Conservation (phyloP, 2,797 vertebrate species). For the Gila robusta region DNA sequence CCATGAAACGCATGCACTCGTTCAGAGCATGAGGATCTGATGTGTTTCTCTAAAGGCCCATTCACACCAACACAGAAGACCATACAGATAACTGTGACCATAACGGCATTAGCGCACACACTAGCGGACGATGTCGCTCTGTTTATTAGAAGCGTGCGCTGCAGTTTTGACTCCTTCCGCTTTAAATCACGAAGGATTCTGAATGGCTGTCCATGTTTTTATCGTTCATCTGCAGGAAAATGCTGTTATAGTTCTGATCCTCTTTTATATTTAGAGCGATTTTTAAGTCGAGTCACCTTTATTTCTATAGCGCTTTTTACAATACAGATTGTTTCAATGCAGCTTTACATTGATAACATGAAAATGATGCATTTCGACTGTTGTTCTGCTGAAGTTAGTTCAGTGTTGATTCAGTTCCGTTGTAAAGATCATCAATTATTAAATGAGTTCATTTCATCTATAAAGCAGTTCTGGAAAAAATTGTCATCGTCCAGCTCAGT, state of each 20-base stretch:
- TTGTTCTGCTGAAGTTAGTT: too few species aligned
- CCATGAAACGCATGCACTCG: slow-evolving; percentile 59
- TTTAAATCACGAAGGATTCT: background rate
- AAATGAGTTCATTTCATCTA: too few species aligned
- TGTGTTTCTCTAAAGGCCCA: background rate
- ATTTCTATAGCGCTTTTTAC: too few species aligned
- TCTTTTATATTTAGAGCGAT: background rate
- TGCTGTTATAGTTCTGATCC: background rate
- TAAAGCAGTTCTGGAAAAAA: too few species aligned
- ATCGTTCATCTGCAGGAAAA: background rate
- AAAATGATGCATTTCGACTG: too few species aligned
- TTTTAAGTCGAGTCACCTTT: background rate
- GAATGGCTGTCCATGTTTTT: background rate
- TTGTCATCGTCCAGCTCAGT: too few species aligned
- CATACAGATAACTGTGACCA: background rate
- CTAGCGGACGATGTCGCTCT: background rate
- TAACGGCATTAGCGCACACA: background rate
- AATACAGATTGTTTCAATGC: too few species aligned
- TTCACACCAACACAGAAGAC: background rate
- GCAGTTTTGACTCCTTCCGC: background rate
- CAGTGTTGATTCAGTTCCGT: too few species aligned
- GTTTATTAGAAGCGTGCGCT: too few species aligned
- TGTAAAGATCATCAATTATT: too few species aligned
- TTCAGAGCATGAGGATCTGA: background rate
- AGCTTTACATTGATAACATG: too few species aligned